These are phyloP conservation scores for Lottia scabra DNA, from an alignment of 2,888 invertebrate genomes.

Conservation along the genomic window DNA sequence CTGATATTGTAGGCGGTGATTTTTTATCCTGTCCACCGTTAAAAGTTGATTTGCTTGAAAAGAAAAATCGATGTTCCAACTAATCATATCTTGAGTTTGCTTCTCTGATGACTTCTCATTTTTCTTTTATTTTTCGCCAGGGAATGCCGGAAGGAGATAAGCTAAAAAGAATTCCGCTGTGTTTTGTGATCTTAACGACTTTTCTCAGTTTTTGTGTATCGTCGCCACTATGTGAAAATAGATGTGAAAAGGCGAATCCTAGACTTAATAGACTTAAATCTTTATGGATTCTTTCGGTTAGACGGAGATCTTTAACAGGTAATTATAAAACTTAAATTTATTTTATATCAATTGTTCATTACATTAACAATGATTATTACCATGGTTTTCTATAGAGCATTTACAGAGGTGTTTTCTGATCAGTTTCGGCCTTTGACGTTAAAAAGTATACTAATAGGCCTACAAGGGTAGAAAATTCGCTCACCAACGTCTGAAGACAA, in stretches of 20 bases:
- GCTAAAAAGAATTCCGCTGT: conserved; percentile 6
- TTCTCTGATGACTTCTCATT: not conserved
- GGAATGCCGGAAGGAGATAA: conserved; percentile 13
- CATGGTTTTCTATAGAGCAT: not conserved
- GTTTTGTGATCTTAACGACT: conserved; percentile 5
- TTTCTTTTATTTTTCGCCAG: not conserved
- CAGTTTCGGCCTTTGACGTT: no score
- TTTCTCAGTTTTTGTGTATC: not conserved
- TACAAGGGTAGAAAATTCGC: no score
- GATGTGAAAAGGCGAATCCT: conserved; percentile 18
- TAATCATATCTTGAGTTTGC: no score
- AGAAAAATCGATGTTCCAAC: no score
- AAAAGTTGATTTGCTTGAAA: no score
- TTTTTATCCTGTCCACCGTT: no score
- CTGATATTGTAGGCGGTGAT: no score
- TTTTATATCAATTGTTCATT: not conserved
- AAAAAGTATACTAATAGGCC: no score
- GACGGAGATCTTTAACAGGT: not conserved
- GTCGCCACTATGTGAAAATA: conserved; percentile 9
- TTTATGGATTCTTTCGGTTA: conserved; percentile 10
- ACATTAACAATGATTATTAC: not conserved
- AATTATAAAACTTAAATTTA: no score
- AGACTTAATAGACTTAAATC: conserved; percentile 8
- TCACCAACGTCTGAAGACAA: no score
- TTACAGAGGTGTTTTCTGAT: no score